A percentile compares a stretch with the other conserved stretches of the same genome.
Evolutionary conservation across 2,888 invertebrate genomes (phyloP).

Genomic region (Epirrhoe alternata): DNA sequence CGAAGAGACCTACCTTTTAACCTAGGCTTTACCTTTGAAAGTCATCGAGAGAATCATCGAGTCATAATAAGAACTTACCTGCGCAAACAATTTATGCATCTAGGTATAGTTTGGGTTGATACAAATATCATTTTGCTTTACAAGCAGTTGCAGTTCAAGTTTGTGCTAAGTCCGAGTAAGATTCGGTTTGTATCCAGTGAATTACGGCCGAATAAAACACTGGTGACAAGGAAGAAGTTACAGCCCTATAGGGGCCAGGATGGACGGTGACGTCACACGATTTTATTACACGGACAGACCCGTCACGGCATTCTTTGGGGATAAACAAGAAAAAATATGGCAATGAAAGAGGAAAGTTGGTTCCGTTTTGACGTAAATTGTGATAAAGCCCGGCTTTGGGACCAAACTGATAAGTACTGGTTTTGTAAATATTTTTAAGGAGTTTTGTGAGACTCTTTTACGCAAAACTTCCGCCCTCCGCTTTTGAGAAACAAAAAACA

Average conservation of each 20-base stretch:
- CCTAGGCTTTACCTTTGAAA: too few relatives aligned
- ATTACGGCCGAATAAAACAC: conserved; percentile 76
- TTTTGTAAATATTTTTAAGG: conserved; percentile 3
- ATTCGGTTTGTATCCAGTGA: conserved; percentile 56
- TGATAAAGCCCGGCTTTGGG: conserved; percentile 30
- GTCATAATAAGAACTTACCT: too few relatives aligned
- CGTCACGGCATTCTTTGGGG: conserved; percentile 63
- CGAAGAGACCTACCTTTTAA: too few relatives aligned
- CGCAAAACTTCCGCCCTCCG: too few relatives aligned
- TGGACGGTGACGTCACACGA: conserved; percentile 62
- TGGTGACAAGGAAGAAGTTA: conserved; percentile 75
- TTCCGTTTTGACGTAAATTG: conserved; percentile 41
- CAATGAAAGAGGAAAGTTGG: conserved; percentile 51
- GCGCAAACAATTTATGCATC: too few relatives aligned
- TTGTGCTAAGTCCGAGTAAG: not conserved
- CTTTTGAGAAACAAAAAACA: too few relatives aligned
- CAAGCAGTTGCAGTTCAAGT: not conserved
- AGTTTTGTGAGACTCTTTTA: too few relatives aligned
- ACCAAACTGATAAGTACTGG: not conserved
- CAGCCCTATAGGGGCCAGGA: conserved; percentile 69
- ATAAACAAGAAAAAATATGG: conserved; percentile 63
- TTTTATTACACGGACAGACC: conserved; percentile 75
- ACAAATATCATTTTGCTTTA: not conserved
- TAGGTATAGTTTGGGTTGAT: too few relatives aligned
- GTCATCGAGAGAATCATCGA: too few relatives aligned